A percentile compares a stretch with the other conserved stretches of the same genome.
phyloP scores from a whole-genome alignment of 2,113 vertebrate genomes.

The Menura novaehollandiae region DNA sequence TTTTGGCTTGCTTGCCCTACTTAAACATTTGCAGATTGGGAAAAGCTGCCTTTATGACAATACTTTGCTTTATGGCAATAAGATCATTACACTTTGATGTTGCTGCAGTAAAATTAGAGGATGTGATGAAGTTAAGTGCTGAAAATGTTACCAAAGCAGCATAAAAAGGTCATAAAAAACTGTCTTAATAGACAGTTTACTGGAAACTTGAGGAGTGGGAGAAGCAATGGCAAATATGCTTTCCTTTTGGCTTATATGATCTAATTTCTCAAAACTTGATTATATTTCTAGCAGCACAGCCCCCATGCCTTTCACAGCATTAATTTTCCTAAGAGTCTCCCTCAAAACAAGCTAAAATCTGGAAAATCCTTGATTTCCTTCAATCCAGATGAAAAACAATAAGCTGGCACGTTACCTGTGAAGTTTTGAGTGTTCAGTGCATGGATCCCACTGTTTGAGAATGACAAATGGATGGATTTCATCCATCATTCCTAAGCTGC shows the following conservation, averaged over 20 bases:
- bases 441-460: not conserved
- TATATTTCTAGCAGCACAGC: not conserved
- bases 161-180: conserved; percentile 27
- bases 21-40: not conserved
- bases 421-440: not conserved
- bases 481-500: not conserved
- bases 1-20: not conserved
- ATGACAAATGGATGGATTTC: not conserved
- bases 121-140: conserved; percentile 20
- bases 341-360: not conserved
- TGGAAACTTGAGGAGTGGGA: not conserved
- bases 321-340: not conserved
- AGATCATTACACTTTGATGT: conserved; percentile 24
- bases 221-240: not conserved
- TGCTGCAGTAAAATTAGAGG: conserved; percentile 26
- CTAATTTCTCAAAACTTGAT: not conserved
- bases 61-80: conserved; percentile 16
- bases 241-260: not conserved
- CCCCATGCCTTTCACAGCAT: not conserved
- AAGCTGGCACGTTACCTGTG: not conserved
- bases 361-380: not conserved
- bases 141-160: conserved; percentile 26
- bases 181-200: conserved; percentile 24
- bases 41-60: conserved; percentile 6
- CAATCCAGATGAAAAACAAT: not conserved